Evolutionary conservation across 2,888 invertebrate genomes (phyloP).

Genomic region (Mantis religiosa): DNA sequence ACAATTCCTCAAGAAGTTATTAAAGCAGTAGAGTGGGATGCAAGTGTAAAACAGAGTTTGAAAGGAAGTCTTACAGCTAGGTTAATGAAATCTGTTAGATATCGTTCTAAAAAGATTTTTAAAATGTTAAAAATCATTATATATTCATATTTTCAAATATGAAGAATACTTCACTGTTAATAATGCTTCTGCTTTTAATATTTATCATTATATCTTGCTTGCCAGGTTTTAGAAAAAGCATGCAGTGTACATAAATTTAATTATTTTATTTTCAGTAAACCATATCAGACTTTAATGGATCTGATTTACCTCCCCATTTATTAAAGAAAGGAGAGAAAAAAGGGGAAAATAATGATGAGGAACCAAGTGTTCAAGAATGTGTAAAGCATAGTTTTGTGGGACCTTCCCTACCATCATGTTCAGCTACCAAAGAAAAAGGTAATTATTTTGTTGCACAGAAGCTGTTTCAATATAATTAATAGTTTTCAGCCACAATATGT

Average conservation of each 20-base stretch:
- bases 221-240: background rate
- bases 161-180: too few species aligned
- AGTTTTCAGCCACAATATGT: background rate
- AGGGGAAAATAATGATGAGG: too few species aligned
- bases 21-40: constrained; percentile 77
- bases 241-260: background rate
- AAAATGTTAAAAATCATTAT: constrained; percentile 72
- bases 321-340: background rate
- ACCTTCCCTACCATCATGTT: too few species aligned
- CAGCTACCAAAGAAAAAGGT: background rate
- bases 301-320: constrained; percentile 38
- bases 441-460: background rate
- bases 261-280: background rate
- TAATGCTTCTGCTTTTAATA: too few species aligned
- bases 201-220: background rate
- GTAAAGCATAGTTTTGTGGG: too few species aligned
- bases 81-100: constrained; percentile 70
- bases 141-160: too few species aligned
- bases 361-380: too few species aligned
- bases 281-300: constrained; percentile 34
- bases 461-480: background rate
- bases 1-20: constrained; percentile 59
- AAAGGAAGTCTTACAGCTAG: constrained; percentile 90
- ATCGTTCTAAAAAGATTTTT: constrained; percentile 75
- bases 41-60: constrained; percentile 83